Conservation (phyloP, 2,797 vertebrate genomes). For the Picus viridis region DNA sequence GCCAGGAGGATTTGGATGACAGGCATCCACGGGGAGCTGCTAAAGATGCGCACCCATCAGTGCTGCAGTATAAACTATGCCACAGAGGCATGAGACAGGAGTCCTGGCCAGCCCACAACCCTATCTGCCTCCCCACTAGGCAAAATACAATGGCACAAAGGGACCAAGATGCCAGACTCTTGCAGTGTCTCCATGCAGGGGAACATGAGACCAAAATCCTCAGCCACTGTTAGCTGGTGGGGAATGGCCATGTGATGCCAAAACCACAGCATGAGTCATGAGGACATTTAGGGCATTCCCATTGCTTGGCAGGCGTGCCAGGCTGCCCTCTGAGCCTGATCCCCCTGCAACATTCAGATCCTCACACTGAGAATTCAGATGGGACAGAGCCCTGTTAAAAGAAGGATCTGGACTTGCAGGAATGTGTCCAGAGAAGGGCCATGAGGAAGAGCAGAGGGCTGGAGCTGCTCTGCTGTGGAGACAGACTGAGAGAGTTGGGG, state of each 20-base stretch:
- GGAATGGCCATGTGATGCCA: accelerated
- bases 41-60: background rate
- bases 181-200: background rate
- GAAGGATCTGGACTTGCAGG: too few relatives aligned
- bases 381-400: background rate
- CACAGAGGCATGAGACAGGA: accelerated
- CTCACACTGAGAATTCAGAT: background rate
- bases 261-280: background rate
- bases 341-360: background rate
- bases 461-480: too few relatives aligned
- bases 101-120: background rate
- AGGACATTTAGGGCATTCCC: background rate
- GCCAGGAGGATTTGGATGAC: background rate
- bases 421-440: too few relatives aligned
- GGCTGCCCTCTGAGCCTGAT: background rate
- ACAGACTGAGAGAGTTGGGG: too few relatives aligned
- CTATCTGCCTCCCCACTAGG: background rate
- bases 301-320: background rate
- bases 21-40: background rate
- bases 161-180: background rate
- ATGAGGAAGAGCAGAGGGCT: too few relatives aligned
- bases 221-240: accelerated
- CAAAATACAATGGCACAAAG: background rate
- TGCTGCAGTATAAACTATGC: background rate
- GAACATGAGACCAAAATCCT: background rate